A percentile compares a stretch with the other conserved stretches of the same genome.
These are phyloP conservation scores for Conger conger DNA, from an alignment of 2,113 vertebrate species.

Conservation along the genomic window DNA sequence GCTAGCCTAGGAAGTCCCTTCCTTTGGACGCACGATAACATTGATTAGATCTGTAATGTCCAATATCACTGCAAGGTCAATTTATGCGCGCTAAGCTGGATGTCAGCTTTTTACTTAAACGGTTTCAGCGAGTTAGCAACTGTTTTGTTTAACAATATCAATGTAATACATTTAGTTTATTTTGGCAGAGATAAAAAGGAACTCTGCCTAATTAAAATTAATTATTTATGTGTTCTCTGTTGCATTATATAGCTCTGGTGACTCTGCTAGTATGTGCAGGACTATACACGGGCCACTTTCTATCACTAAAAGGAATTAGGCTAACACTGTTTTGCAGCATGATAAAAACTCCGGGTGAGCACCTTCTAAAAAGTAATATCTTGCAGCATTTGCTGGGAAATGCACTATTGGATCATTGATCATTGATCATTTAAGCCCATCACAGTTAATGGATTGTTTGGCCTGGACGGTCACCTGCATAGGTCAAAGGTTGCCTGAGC, in stretches of 20 bases:
- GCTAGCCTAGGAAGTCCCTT: not conserved
- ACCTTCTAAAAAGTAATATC: not conserved
- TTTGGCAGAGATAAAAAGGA: not conserved
- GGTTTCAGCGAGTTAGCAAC: not conserved
- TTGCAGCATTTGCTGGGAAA: not conserved
- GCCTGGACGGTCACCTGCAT: not conserved
- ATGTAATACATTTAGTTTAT: not conserved
- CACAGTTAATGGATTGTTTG: not conserved
- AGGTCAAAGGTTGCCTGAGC: not conserved
- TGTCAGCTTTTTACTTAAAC: not conserved
- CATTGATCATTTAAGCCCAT: not conserved
- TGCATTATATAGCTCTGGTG: not conserved
- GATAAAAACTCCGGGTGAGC: too few relatives aligned
- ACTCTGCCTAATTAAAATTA: not conserved
- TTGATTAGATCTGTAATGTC: not conserved
- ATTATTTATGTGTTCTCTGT: not conserved
- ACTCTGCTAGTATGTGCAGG: not conserved
- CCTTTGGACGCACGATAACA: not conserved
- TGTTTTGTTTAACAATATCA: not conserved
- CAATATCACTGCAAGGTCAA: not conserved
- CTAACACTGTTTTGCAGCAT: too few relatives aligned
- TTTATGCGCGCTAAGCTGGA: not conserved
- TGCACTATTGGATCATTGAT: not conserved
- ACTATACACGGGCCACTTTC: not conserved
- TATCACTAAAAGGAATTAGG: too few relatives aligned